These are phyloP conservation scores for Manis crassicaudata DNA, from an alignment of 2,797 vertebrate genomes.

Conservation along the genomic window DNA sequence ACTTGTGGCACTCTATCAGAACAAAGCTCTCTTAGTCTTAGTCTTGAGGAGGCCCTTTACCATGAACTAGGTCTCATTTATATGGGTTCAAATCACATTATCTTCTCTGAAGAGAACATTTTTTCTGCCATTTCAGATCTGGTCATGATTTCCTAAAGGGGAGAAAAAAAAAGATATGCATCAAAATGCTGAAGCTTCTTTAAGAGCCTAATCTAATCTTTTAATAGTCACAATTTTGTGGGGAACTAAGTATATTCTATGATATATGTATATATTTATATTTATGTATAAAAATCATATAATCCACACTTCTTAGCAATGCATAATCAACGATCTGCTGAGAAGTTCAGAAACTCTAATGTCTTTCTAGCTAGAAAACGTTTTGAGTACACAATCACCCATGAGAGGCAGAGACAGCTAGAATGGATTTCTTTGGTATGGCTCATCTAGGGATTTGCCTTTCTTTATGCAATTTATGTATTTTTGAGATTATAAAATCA, in stretches of 20 bases:
- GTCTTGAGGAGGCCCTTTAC: neutral
- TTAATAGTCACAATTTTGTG: neutral
- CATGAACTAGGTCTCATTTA: neutral
- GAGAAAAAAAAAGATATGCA: neutral
- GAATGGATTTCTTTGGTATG: neutral
- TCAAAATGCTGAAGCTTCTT: neutral
- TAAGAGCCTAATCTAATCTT: constrained; percentile 5
- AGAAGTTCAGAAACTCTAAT: neutral
- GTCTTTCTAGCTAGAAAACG: neutral
- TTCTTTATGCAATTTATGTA: neutral
- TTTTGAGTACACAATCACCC: neutral
- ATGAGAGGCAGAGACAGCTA: neutral
- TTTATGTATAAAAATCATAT: neutral
- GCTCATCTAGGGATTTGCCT: neutral
- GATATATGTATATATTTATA: neutral
- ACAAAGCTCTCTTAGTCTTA: neutral
- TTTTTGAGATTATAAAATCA: neutral
- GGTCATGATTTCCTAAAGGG: constrained; percentile 90
- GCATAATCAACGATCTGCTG: neutral
- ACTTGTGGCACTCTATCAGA: neutral
- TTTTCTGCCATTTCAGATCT: constrained; percentile 95
- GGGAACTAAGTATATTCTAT: neutral
- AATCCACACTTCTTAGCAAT: neutral
- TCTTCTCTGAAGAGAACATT: constrained; percentile 87
- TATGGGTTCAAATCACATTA: constrained; percentile 69